Base-by-base conservation (phyloP, 1,140 invertebrate genomes). In the Lordiphosa mommai region DNA sequence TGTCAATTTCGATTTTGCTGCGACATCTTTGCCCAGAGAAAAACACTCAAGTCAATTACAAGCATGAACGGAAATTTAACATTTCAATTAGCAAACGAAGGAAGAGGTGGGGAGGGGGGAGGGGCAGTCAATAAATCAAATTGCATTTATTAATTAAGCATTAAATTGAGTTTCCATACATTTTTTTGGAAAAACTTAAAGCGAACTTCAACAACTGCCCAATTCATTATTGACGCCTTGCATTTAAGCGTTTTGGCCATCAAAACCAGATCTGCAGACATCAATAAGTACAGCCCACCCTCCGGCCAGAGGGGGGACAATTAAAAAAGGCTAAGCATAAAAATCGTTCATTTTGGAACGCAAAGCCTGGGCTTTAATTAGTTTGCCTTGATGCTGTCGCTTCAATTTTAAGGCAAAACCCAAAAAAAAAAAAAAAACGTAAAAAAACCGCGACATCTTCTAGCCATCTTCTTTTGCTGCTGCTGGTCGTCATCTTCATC, bases 51-150 rank as follows among this genome's bases (percentile, higher is more conserved):
- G 61, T 87, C 85, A 87, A 87, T 87, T 87, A 87, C 65, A 87
- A 69, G 85, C 84, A 70, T 80, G 84, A 77, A 66, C 84, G 85
- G 85, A 87, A 87, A 87, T 87, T 84, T 67, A 82, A 70, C 68
- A 87, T 87, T 87, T 82, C 70, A 85, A 87, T 87, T 87, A 86
- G 72, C 49, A 68, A 27, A 70, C 47, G 32, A 41, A 33, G 13
- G 23, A 27, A 7, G 6, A 1, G 23, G 5, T 17, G 20, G 1
- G 1, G 13, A 9, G n/a, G 29, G 17, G 29, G 17, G 34, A 20
- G 32, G 33, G 70, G 23, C 44, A 68, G 57, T 77, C 73, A 74
- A 77, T 77, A 76, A 71, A 77, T 71, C 72, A 77, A 77, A 77
- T 77, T 61, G 16, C 36, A 65, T 70, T 66, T 74, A 80, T 80